Conservation (phyloP, 2,888 invertebrate genomes). For the Diarsia brunnea region DNA sequence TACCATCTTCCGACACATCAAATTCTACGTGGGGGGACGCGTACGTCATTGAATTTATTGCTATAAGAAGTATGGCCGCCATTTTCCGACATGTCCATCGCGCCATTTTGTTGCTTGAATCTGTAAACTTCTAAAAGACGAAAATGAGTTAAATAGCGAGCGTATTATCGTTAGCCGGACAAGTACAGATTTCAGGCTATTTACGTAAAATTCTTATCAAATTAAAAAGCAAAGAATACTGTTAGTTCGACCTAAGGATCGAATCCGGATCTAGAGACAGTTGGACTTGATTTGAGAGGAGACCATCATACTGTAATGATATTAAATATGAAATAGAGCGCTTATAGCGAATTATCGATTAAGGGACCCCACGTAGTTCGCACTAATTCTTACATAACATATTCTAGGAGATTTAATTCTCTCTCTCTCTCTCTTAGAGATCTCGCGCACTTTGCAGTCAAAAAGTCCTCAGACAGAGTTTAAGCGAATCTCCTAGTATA, state of each 20-base stretch:
- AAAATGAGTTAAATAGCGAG: not conserved
- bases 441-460: no score
- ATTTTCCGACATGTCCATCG: conserved; percentile 22
- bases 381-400: no score
- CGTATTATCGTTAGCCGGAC: not conserved
- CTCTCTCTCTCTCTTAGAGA: no score
- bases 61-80: conserved; percentile 26
- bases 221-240: not conserved
- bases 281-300: not conserved
- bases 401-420: no score
- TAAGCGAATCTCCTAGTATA: no score
- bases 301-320: not conserved
- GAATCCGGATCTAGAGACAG: not conserved
- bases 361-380: not conserved
- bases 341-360: no score
- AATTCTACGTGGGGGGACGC: conserved; percentile 51
- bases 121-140: not conserved
- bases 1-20: conserved; percentile 53
- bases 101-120: conserved; percentile 48
- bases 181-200: not conserved
- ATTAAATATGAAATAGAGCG: no score
- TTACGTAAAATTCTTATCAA: not conserved
- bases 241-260: not conserved
- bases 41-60: conserved; percentile 37
- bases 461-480: no score